phyloP scores from a whole-genome alignment of 2,797 vertebrate genomes.

The Manis javanica region DNA sequence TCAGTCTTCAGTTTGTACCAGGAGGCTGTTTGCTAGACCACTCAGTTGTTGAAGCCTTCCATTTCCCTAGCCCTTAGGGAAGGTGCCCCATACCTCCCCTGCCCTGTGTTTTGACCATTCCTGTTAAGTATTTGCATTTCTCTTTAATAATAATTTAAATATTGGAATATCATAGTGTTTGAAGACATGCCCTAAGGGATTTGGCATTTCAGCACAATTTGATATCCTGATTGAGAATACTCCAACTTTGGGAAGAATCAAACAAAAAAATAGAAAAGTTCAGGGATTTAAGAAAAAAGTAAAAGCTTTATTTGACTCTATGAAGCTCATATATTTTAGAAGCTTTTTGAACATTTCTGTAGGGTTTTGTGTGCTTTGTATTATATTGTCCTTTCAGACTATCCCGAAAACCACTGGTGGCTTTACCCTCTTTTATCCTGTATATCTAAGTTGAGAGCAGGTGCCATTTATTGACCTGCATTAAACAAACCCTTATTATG shows the following conservation, averaged over 20 bases:
- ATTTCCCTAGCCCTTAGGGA: not conserved
- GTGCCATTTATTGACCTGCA: not conserved
- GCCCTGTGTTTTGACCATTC: not conserved
- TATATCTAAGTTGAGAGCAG: not conserved
- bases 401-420: not conserved
- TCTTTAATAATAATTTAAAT: constrained; percentile 29
- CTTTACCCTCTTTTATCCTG: not conserved
- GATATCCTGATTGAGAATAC: not conserved
- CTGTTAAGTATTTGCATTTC: constrained; percentile 17
- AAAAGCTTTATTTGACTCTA: not conserved
- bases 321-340: not conserved
- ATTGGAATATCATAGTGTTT: not conserved
- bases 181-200: not conserved
- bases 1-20: not conserved
- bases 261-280: not conserved
- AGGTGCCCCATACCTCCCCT: not conserved
- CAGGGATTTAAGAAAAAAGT: not conserved
- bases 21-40: not conserved
- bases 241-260: not conserved
- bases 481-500: not conserved
- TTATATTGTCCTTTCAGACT: not conserved
- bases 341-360: not conserved
- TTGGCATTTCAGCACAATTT: not conserved
- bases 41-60: not conserved
- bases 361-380: not conserved